Evolutionary conservation across 2,888 invertebrate species (phyloP).

Genomic region (Acanthococcus lagerstroemiae): DNA sequence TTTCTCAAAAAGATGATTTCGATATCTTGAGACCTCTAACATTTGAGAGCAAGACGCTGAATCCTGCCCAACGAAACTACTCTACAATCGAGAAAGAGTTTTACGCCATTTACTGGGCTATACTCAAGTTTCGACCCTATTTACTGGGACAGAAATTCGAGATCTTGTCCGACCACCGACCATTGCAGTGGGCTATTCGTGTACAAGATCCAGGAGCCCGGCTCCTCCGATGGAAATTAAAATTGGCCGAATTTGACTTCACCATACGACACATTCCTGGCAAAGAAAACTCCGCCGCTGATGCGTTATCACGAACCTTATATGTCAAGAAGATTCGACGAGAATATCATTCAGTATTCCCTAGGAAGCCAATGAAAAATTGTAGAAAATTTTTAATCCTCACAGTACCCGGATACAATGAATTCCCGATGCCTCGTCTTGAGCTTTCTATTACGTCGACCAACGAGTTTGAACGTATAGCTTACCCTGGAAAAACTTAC

Average conservation of each 20-base stretch:
- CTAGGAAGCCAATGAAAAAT: too few relatives aligned
- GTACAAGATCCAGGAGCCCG: constrained; percentile 1
- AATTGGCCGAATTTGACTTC: not conserved
- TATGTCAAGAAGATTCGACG: too few relatives aligned
- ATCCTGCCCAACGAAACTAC: not conserved
- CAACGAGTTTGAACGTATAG: too few relatives aligned
- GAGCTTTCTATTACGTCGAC: too few relatives aligned
- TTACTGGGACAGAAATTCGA: not conserved
- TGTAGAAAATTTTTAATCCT: too few relatives aligned
- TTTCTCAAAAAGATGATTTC: too few relatives aligned
- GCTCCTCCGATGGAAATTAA: not conserved
- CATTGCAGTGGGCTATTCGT: not conserved
- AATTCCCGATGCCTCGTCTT: too few relatives aligned
- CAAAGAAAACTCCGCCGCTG: not conserved
- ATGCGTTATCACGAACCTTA: not conserved
- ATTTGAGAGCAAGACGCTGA: not conserved
- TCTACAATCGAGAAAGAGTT: constrained; percentile 1
- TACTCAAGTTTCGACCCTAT: not conserved
- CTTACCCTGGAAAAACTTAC: too few relatives aligned
- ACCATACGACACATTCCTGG: not conserved
- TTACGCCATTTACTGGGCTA: not conserved
- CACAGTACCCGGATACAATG: too few relatives aligned
- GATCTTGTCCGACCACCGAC: not conserved
- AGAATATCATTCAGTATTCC: too few relatives aligned
- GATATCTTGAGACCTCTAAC: not conserved